These are phyloP conservation scores for Oeneis ivallda DNA, from an alignment of 2,888 invertebrate genomes.

Conservation along the genomic window DNA sequence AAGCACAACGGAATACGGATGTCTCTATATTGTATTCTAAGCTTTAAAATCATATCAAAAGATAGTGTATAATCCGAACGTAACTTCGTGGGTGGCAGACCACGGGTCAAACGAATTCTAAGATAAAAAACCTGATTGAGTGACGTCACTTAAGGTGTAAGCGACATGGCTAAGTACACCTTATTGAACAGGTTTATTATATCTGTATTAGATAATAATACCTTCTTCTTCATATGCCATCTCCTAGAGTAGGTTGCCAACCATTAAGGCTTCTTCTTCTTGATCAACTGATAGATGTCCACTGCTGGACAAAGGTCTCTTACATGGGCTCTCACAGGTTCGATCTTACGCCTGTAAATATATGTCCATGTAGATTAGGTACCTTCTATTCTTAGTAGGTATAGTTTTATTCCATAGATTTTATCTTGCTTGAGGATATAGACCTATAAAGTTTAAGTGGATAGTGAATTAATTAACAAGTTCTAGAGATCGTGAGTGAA, in stretches of 20 bases:
- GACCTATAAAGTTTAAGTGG: conserved; percentile 8
- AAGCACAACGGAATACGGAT: background rate
- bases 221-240: background rate
- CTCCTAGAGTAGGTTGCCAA: too few species aligned
- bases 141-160: conserved; percentile 51
- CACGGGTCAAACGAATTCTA: conserved; percentile 71
- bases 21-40: background rate
- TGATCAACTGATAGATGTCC: too few species aligned
- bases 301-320: too few species aligned
- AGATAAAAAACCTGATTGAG: conserved; percentile 68
- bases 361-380: background rate
- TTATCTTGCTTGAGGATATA: background rate
- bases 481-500: background rate
- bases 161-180: conserved; percentile 35
- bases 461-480: conserved; percentile 6
- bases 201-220: background rate
- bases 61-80: conserved; percentile 44
- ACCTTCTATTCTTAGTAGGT: background rate
- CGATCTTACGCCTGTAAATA: background rate
- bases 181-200: background rate
- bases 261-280: too few species aligned
- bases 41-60: conserved; percentile 53
- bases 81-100: conserved; percentile 73
- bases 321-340: too few species aligned
- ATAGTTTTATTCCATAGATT: background rate